Base-by-base conservation (phyloP, 2,797 vertebrate genomes). In the Alauda arvensis region DNA sequence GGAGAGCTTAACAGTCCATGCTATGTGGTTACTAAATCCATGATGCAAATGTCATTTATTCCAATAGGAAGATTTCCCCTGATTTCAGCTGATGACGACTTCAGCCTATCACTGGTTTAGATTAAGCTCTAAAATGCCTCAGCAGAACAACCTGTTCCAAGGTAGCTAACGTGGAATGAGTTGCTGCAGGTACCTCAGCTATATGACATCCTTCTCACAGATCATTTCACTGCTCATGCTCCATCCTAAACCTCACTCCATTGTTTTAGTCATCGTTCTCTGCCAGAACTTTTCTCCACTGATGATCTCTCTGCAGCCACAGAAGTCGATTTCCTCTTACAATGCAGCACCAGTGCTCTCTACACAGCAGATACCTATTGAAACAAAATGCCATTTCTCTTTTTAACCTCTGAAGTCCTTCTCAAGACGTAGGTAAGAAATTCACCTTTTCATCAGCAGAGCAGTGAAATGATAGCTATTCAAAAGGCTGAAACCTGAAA, bases 311-410 rank as follows among this genome's bases (percentile, higher is more conserved):
- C 63, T 33, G 39, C 70, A 92, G 72, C 24, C 10, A 2, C 59
- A 65, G 43, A 82, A 82, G 49, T 18, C 0, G 0, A 52, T 52
- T 85, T 83, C 60, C 59, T 68, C 52, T 75, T 25, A 72, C 0
- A 5, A 40, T 18, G 23, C 29, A 74, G 60, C 34, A 83, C 28
- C 28, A 74, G 20, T 23, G 46, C 46, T 61, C 61, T 65, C 24
- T 1, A 0, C 29, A 59, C 0, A 0, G 60, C 43, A 18, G 53
- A 56, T 7, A 68, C 11, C 28, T 69, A 63, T 5, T 43, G 42
- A 80, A 75, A 81, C 53, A 66, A 91, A 86, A 69, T 25, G 28
- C 6, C 31, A 18, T 20, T 88, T 76, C 40, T 26, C 49, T 69
- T 63, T 70, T 78, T 39, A 81, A 74, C 28, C 33, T 55, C 63